Base-by-base conservation (phyloP, 1,140 invertebrate genomes). In the Phenacoccus solenopsis region DNA sequence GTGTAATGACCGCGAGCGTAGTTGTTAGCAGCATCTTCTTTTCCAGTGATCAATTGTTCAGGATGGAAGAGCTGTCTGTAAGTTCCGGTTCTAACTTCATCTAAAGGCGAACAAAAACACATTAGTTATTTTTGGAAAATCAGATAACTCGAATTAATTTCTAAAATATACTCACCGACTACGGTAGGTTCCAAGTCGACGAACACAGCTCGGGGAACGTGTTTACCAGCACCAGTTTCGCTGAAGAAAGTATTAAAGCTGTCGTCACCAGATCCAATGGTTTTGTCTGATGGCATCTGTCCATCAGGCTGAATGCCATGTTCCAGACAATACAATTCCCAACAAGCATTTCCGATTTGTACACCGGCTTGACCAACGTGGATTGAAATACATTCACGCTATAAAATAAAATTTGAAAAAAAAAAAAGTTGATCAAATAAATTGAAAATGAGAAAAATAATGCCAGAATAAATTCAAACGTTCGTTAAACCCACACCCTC, bases 271-370 rank as follows among this genome's bases (percentile, higher is more conserved):
- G 86, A 85, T 28, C 84, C 85, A 59, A 87, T 81, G 30, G 82
- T 84, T 77, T 86, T 87, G 78, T 87, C 86, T 9, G 84, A 93
- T n/a, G 87, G 86, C 87, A 90, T 90, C 76, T 86, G 84, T 2
- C 91, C 91, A 81, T 94, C 90, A 61, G 90, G 90, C 78, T 93
- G 90, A 77, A 94, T 94, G 27, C 91, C 91, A 82, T 94, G 93
- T 80, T 96, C 87, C 71, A 87, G 79, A 75, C 86, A 85, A 77
- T 87, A 90, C 0, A 90, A 78, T 75, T 90, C 89, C 89, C 89
- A 90, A 79, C 88, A 90, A 74, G 88, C 86, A 77, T 90, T 90
- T 68, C 86, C 86, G 73, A 88, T 88, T 76, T 88, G 86, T 67
- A 85, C 84, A 72, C 87, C 87, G 56, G 84, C 88, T 76, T 87